Base-by-base conservation (phyloP, 2,113 vertebrate species). In the Nansenia antarctica region DNA sequence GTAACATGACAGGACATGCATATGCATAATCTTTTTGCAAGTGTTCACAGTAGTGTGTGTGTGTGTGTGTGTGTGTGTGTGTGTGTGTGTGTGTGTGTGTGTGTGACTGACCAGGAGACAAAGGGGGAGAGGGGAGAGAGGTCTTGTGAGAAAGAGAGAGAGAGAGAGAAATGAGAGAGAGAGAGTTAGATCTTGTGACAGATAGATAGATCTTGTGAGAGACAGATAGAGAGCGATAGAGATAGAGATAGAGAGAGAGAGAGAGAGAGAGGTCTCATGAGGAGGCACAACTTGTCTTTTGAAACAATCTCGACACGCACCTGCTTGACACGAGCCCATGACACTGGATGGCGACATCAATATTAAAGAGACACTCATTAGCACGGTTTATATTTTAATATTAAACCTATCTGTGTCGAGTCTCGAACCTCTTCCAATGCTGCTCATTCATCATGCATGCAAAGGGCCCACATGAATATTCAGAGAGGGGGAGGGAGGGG, bases 361-460 rank as follows among this genome's bases (percentile, higher is more conserved):
- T 65, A 73, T 70, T 26, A 34, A 62, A 20, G 39, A 55, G 32
- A 34, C 32, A 27, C 20, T 35, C 42, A 11, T 24, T 9, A 58
- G 6, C 73, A 24, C 20, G 64, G 42, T 60, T 67, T 34, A 67
- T 72, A 70, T 74, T 73, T 73, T 63, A 78, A 76, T 82, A 79
- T 76, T 57, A 76, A 81, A 73, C 14, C 54, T 62, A 72, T 63
- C 49, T 74, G 20, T 35, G 24, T 55, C 37, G 49, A 49, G 62
- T 67, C 31, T 54, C 15, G 14, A 45, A 42, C 14, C 66, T 70
- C 58, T 73, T 29, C 71, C 22, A 22, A 9, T 22, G 49, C 49
- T 9, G 49, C 49, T 53, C 18, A 24, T 77, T 67, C 68, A 85
- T 83, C 71, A 84, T 67, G 75, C 71, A 83, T 62, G 63, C 61